A percentile compares a stretch with the other conserved stretches of the same genome.
phyloP scores from a whole-genome alignment of 1,140 invertebrate species.

The Aplysia californica region DNA sequence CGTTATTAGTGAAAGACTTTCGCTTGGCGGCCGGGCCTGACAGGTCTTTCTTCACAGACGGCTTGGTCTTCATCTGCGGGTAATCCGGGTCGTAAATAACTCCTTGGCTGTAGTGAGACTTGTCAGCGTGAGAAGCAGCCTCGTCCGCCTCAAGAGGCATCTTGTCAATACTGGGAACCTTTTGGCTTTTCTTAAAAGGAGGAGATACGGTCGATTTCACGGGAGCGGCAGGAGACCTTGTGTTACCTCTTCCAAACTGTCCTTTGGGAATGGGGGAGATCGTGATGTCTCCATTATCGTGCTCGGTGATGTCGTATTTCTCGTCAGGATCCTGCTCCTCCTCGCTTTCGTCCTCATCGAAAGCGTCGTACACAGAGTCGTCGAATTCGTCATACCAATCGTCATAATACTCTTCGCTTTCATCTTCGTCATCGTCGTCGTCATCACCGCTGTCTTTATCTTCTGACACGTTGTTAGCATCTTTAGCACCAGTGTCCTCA shows the following conservation, averaged over 20 bases:
- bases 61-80: slow-evolving; percentile 5
- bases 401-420: no score
- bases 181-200: no score
- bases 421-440: slow-evolving; percentile 10
- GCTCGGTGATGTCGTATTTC: slow-evolving; percentile 23
- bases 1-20: neutral
- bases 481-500: neutral
- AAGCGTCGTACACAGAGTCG: slow-evolving; percentile 5
- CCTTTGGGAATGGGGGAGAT: neutral
- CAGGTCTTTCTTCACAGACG: slow-evolving; percentile 35
- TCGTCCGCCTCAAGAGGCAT: neutral
- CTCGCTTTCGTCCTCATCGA: neutral
- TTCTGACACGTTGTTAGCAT: neutral
- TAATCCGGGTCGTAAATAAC: slow-evolving; percentile 6
- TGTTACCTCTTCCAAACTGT: no score
- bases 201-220: neutral
- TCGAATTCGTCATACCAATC: neutral
- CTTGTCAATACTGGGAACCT: no score
- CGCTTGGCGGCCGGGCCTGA: slow-evolving; percentile 13
- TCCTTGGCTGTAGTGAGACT: slow-evolving; percentile 28
- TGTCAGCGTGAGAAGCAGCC: neutral
- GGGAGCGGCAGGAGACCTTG: slow-evolving; percentile 12
- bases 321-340: slow-evolving; percentile 28
- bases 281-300: slow-evolving; percentile 28
- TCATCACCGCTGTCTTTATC: slow-evolving; percentile 22